Evolutionary conservation across 35 echinoderm and acorn worm species (phyloP).

Genomic region (Eucidaris tribuloides): DNA sequence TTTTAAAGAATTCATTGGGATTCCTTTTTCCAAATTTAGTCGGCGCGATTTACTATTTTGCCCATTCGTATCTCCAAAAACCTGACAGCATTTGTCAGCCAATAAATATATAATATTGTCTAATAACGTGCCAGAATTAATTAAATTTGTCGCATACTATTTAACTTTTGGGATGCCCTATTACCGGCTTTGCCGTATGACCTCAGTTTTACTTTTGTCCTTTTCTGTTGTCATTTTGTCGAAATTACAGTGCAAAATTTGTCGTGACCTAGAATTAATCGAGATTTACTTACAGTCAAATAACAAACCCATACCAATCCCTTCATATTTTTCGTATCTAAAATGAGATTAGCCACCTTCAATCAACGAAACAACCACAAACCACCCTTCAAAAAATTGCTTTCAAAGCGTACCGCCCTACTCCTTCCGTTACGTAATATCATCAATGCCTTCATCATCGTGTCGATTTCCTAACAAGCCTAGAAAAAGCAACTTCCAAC

Average conservation of each 20-base stretch:
- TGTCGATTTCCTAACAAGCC: background rate
- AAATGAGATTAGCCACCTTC: background rate
- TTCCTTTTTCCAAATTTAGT: background rate
- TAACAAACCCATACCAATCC: background rate
- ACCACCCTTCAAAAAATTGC: background rate
- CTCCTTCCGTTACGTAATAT: background rate
- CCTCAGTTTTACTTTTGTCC: background rate
- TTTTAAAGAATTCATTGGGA: background rate
- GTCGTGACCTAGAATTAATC: background rate
- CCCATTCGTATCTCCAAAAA: background rate
- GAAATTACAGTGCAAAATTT: background rate
- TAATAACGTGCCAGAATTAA: background rate
- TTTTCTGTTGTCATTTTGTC: background rate
- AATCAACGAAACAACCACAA: background rate
- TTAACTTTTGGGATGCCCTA: background rate
- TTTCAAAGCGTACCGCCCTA: background rate
- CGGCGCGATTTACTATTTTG: background rate
- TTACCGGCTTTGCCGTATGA: slow-evolving; percentile 28
- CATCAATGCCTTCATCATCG: too few species aligned
- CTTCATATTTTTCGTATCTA: background rate
- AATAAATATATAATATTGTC: background rate
- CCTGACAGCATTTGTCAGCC: background rate
- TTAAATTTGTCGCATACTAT: background rate
- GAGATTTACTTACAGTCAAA: background rate
- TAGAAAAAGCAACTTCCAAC: background rate